A percentile compares a stretch with the other conserved stretches of the same genome.
phyloP scores from a whole-genome alignment of 2,797 vertebrate species.

The Esox lucius region DNA sequence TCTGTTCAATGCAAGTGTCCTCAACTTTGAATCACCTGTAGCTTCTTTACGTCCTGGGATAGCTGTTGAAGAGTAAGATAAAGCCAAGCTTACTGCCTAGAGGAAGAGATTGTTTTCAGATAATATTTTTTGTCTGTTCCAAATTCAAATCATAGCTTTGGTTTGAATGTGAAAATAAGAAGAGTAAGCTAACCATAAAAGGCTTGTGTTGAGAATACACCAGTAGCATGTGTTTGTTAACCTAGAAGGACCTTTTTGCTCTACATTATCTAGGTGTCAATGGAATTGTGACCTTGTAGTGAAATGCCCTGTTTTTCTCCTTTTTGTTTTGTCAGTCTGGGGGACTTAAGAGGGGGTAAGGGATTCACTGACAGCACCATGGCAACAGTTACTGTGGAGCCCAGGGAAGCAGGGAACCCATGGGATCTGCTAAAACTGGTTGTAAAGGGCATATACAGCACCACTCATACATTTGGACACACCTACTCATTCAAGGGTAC shows the following conservation, averaged over 20 bases:
- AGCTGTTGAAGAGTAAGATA: constrained; percentile 7
- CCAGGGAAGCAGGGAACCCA: constrained; percentile 5
- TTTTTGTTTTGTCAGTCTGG: constrained; percentile 7
- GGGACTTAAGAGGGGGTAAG: constrained; percentile 7
- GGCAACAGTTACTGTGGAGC: constrained; percentile 28
- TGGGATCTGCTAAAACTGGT: constrained; percentile 6
- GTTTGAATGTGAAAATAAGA: neutral
- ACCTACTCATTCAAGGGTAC: neutral
- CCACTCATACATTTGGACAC: constrained; percentile 1
- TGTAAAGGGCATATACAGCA: constrained; percentile 14
- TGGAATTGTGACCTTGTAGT: constrained; percentile 1
- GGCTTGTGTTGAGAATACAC: neutral
- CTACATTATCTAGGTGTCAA: neutral
- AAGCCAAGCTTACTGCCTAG: constrained; percentile 17
- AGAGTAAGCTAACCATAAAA: neutral
- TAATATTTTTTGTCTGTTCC: neutral
- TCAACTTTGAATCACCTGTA: neutral
- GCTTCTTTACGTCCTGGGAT: neutral
- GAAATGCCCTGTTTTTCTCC: neutral
- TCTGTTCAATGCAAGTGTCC: neutral
- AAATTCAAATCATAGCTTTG: neutral
- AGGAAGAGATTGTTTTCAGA: constrained; percentile 1
- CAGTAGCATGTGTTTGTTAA: neutral
- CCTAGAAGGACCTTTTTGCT: neutral
- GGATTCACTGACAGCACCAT: constrained; percentile 27